Evolutionary conservation across 2,888 invertebrate genomes (phyloP), one percentile per base, ranked within the genome.

Genomic region (Acanthosepion esculentum): DNA sequence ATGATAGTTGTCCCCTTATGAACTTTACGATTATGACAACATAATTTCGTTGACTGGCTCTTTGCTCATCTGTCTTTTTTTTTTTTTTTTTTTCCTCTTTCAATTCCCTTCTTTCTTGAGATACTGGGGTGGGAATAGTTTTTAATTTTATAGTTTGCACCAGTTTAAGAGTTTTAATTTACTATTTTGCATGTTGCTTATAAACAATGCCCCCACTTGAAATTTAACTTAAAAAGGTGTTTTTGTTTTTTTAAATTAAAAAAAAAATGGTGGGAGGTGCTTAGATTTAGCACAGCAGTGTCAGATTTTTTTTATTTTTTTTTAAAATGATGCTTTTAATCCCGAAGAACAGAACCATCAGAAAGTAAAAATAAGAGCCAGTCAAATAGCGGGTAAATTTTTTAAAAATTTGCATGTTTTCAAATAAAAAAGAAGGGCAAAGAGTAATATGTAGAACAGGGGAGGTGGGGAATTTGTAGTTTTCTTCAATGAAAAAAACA

Each of bases 11-110:
- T 92, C 41, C 48, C 92, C 59, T 23, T 23, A 48, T 41, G 92
- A 92, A 48, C 48, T 92, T 92, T 26, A 48, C 20, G 48, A 48
- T 48, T 48, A 92, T 92, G 41, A 41, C 48, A 92, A 92, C 48
- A 92, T 48, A 92, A 41, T 48, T 91, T 92, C 92, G 92, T 92
- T 92, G 92, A 92, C 92, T 92, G 92, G 92, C 92, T 92, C 92
- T 92, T 41, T 48, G 59, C 23, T 59, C 59, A 59, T 5, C 23
- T 59, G 59, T 59, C 33, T n/a, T 78, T 78, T 78, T n/a, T 78
- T n/a, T 78, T 78, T 78, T n/a, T 78, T 78, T 12, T 78, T n/a
- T 78, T 33, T 78, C 15, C 33, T 33, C 23, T 33, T 12, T n/a
- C 10, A n/a, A 78, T n/a, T n/a, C 18, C 78, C n/a, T 33, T 33